Conservation (phyloP, 37 sponge, comb jelly and placozoan genomes). For the Petrosia ficiformis region DNA sequence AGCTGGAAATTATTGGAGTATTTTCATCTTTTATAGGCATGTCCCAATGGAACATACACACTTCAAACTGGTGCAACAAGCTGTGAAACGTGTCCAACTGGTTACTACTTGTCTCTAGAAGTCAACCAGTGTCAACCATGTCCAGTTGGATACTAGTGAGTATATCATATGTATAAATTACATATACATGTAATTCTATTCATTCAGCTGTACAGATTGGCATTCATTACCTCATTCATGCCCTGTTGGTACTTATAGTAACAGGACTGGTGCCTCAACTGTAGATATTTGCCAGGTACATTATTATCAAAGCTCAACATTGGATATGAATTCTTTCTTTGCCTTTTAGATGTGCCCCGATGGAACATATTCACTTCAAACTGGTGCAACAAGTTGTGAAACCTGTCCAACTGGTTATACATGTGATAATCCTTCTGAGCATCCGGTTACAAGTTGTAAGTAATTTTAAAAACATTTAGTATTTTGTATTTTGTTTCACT, state of each 20-base stretch:
- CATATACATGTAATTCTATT: neutral
- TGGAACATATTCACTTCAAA: slow-evolving; percentile 5
- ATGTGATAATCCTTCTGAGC: slow-evolving; percentile 14
- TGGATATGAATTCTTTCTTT: neutral
- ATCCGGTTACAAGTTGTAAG: slow-evolving; percentile 6
- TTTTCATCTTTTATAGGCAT: slow-evolving; percentile 5
- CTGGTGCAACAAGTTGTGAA: slow-evolving; percentile 25
- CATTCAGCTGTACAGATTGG: slow-evolving; percentile 47
- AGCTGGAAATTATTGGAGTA: neutral
- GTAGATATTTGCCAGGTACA: slow-evolving; percentile 19
- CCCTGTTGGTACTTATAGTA: slow-evolving; percentile 44
- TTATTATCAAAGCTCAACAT: too few species aligned
- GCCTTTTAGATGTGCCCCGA: slow-evolving; percentile 14
- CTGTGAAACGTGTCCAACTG: slow-evolving; percentile 34
- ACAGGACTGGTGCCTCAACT: neutral
- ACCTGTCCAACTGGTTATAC: slow-evolving; percentile 32
- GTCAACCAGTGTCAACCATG: slow-evolving; percentile 35
- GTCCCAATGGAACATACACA: slow-evolving; percentile 12
- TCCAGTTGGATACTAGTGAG: slow-evolving; percentile 57
- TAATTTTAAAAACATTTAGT: too few species aligned
- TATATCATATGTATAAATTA: neutral
- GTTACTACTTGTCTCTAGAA: slow-evolving; percentile 25
- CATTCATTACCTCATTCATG: slow-evolving; percentile 33
- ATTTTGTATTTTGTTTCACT: too few species aligned
- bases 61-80: slow-evolving; percentile 13